Evolutionary conservation across 1,140 invertebrate genomes (phyloP), one percentile per base, ranked within the genome.

Genomic region (Paralvinella palmiformis): DNA sequence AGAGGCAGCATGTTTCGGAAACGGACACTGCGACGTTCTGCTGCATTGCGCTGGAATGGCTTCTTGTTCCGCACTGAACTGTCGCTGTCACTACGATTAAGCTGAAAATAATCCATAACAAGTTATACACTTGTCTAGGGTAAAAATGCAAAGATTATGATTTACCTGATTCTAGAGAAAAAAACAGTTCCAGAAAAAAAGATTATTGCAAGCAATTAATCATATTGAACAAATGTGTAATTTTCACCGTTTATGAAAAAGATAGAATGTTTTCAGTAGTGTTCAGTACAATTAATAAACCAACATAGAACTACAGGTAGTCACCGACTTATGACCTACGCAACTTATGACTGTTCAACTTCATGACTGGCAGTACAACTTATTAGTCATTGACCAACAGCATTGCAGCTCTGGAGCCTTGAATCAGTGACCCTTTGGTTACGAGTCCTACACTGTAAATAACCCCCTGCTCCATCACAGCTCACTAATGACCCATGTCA

Each of bases 11-110:
- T 52, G 37, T 66, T 63, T 24, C 79, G 79, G 72, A 87, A 92
- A 71, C 94, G 84, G 20, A 96, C 80, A 29, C 92, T 95, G 63
- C 93, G 84, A 65, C 94, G 85, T 74, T 95, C 92, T 1, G 91
- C 84, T 0, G 93, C 88, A 69, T 91, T 91, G 24, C 94, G 85
- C 80, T 94, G 91, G 82, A 98, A 98, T 15, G 91, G 89, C 15
- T 86, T 84, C 66, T 88, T 82, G 52, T 89, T 83, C 6, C 92
- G 91, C 91, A 98, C 96, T 33, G 92, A 92, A 69, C 92, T 95
- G 77, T 98, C 94, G 69, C 92, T 96, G 79, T 96, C 94, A 72
- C 93, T 96, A 66, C 94, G 87, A 80, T 96, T 97, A 50, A 96
- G 77, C 84, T 94, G 86, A 63, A 74, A 84, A 79, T 76, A 22